A percentile compares a stretch with the other conserved stretches of the same genome.
These are phyloP conservation scores for Cheirogaleus major DNA, from an alignment of 2,797 vertebrate genomes.

Conservation along the genomic window DNA sequence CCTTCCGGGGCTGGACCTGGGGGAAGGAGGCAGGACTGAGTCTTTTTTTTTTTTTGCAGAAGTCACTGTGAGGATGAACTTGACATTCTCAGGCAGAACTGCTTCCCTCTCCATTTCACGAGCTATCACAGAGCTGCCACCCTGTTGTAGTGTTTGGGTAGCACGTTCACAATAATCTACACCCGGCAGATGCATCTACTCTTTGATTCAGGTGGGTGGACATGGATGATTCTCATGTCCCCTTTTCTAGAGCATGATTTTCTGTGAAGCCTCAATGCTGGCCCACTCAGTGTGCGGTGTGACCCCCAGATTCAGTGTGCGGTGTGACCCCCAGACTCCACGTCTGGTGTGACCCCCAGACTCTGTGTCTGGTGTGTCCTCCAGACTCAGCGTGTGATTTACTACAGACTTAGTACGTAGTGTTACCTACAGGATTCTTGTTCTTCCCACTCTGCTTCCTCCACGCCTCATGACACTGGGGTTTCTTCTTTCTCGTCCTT, in stretches of 20 bases:
- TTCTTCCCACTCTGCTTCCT: background rate
- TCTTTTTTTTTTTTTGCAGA: background rate
- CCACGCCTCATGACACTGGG: background rate
- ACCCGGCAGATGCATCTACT: background rate
- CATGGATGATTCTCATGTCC: background rate
- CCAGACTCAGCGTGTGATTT: too few species aligned
- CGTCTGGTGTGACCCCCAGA: too few species aligned
- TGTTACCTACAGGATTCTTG: background rate
- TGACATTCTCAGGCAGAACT: background rate
- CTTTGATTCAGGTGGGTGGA: too few species aligned
- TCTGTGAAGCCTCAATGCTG: background rate
- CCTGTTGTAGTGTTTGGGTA: rapidly evolving
- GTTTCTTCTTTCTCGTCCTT: background rate
- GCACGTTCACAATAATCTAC: too few species aligned
- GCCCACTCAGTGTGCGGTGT: background rate
- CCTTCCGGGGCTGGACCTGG: background rate
- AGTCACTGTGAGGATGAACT: background rate
- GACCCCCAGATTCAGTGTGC: too few species aligned
- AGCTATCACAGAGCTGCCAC: background rate
- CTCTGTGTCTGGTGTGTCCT: too few species aligned
- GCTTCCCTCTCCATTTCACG: background rate
- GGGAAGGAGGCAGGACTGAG: background rate
- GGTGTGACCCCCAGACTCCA: too few species aligned
- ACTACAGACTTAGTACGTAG: too few species aligned
- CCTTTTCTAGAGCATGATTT: background rate